Evolutionary conservation across 2,888 invertebrate species (phyloP).

Genomic region (Maniola hyperantus): DNA sequence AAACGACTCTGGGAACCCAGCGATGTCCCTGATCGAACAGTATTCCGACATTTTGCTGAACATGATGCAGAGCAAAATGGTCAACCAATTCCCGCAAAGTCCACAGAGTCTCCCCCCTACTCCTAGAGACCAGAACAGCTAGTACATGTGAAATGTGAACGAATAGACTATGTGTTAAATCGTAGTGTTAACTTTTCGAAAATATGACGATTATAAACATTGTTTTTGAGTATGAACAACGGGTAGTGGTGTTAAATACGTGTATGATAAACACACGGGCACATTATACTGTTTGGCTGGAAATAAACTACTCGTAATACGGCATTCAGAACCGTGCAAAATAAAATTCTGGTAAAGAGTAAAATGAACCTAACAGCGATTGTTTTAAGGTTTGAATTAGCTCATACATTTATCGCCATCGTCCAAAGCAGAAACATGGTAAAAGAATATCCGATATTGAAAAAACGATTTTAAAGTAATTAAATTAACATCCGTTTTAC

Average conservation of each 20-base stretch:
- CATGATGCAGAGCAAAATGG: constrained; percentile 79
- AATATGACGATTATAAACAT: neutral
- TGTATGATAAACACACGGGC: neutral
- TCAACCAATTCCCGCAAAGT: constrained; percentile 66
- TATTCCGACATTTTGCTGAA: constrained; percentile 84
- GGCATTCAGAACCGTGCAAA: neutral
- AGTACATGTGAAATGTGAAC: constrained; percentile 49
- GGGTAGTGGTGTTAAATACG: neutral
- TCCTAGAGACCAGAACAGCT: constrained; percentile 65
- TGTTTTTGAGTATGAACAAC: neutral
- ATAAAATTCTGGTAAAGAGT: too few relatives aligned
- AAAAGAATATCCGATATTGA: too few relatives aligned
- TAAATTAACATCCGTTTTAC: too few relatives aligned
- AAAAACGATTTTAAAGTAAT: too few relatives aligned
- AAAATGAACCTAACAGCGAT: too few relatives aligned
- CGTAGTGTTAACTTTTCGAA: neutral
- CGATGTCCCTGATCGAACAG: constrained; percentile 83
- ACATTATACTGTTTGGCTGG: too few relatives aligned
- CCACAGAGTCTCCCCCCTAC: constrained; percentile 69
- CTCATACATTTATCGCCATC: too few relatives aligned
- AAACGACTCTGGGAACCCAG: constrained; percentile 59
- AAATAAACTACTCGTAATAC: neutral
- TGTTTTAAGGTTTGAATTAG: too few relatives aligned
- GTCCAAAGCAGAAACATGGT: too few relatives aligned
- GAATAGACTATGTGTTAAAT: constrained; percentile 7